phyloP scores from a whole-genome alignment of 2,888 invertebrate genomes.

The Punctoribates punctum region DNA sequence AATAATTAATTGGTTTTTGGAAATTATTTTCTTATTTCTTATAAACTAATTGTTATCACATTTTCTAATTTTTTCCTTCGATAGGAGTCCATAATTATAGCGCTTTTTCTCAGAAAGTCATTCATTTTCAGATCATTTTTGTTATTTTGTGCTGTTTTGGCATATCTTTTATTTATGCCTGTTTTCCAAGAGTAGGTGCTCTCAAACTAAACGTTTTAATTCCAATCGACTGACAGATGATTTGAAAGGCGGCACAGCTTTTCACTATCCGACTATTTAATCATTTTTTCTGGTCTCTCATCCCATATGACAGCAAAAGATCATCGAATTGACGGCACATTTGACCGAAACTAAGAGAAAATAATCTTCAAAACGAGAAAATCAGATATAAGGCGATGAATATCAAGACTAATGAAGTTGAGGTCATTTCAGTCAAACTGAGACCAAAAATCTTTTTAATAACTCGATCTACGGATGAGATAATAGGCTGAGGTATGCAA shows the following conservation, averaged over 20 bases:
- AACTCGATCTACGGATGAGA: too few relatives aligned
- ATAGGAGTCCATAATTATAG: neutral
- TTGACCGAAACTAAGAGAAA: neutral
- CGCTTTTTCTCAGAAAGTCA: neutral
- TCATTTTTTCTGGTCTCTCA: neutral
- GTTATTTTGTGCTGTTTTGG: too few relatives aligned
- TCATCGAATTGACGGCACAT: conserved; percentile 11
- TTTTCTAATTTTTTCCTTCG: neutral
- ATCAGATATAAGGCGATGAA: neutral
- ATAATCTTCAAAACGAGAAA: neutral
- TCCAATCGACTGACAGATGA: neutral
- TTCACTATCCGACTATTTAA: neutral
- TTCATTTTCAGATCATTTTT: neutral
- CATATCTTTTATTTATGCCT: neutral
- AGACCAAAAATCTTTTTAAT: too few relatives aligned
- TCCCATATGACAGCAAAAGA: neutral
- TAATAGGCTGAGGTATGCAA: too few relatives aligned
- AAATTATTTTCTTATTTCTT: neutral
- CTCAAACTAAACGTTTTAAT: neutral
- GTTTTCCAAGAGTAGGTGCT: neutral
- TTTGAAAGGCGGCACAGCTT: conserved; percentile 16
- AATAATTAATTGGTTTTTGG: neutral
- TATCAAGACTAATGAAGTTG: too few relatives aligned
- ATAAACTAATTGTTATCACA: neutral
- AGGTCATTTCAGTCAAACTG: too few relatives aligned